These are phyloP conservation scores for Chironomus tentans DNA, from an alignment of 2,888 invertebrate genomes.

Conservation along the genomic window DNA sequence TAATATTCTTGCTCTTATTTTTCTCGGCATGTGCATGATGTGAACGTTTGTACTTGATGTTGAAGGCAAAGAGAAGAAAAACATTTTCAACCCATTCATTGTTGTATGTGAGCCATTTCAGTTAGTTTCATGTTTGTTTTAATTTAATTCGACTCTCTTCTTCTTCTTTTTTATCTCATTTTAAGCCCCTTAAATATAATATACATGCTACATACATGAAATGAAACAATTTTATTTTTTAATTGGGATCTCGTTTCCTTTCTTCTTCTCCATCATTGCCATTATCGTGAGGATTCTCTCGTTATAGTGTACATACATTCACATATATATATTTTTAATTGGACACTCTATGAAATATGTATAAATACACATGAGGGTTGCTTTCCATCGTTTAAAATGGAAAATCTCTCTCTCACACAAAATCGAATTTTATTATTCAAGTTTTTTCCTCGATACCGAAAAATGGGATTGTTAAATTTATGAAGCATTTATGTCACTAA, in stretches of 20 bases:
- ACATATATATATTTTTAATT: neutral
- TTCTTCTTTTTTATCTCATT: neutral
- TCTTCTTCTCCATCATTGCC: neutral
- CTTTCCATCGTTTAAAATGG: too few relatives aligned
- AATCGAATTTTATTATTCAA: too few relatives aligned
- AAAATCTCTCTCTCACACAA: too few relatives aligned
- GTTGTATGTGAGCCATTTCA: neutral
- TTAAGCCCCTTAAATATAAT: neutral
- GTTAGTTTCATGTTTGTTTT: slow-evolving; percentile 24
- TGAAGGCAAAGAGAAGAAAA: neutral
- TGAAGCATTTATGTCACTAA: neutral
- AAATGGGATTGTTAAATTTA: too few relatives aligned
- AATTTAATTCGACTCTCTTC: slow-evolving; percentile 20
- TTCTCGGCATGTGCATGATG: neutral
- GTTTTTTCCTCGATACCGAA: too few relatives aligned
- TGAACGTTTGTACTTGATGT: neutral
- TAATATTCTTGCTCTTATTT: neutral
- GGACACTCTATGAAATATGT: neutral
- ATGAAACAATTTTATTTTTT: neutral
- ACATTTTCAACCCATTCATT: neutral
- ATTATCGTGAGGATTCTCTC: neutral
- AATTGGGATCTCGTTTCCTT: neutral
- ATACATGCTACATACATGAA: too few relatives aligned
- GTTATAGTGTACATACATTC: neutral
- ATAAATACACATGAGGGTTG: neutral